Base-by-base conservation (phyloP, 2,797 vertebrate genomes). In the Sylvia borin region DNA sequence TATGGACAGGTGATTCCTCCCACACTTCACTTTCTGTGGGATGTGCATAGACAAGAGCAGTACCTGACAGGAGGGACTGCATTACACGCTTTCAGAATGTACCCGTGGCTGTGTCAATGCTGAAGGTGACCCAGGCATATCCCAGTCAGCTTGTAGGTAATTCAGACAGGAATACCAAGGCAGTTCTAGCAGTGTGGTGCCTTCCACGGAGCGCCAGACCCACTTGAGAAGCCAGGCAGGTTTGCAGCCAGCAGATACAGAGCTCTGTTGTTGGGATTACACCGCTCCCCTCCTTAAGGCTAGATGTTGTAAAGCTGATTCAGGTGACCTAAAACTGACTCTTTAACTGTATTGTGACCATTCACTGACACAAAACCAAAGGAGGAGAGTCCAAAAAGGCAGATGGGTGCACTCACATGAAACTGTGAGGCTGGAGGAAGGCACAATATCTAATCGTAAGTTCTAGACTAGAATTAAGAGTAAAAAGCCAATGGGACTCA, bases 261-360 rank as follows among this genome's bases (percentile, higher is more conserved):
- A 66, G 51, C 55, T 75, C 67, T 65, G 1, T 13, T 58, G 31
- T 43, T 31, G n/a, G 54, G 51, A 73, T 89, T 79, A 79, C 29
- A 4, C 0, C 6, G 29, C 62, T 85, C 43, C 67, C 66, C 48
- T 66, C 4, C 57, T 74, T 0, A 0, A 89, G 77, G 43, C 60
- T 85, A 34, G 34, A 34, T 76, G 67, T 48, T 48, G 24, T 61
- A 82, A 92, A 85, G 65, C 65, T 92, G 72, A 71, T 50, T 85
- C 68, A 43, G 61, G 53, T 71, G 68, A 91, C 68, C 68, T 80
- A 71, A 71, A 91, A 70, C 65, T 38, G 70, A 68, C 57, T 68
- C 34, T 58, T 87, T n/a, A 80, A 77, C 62, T 71, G 2, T 47
- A 14, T 12, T 82, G 65, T 83, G 83, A 54, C 45, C 50, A 12